A percentile compares a stretch with the other conserved stretches of the same genome.
Conservation (phyloP, 2,888 invertebrate species). For the Argyresthia goedartella region DNA sequence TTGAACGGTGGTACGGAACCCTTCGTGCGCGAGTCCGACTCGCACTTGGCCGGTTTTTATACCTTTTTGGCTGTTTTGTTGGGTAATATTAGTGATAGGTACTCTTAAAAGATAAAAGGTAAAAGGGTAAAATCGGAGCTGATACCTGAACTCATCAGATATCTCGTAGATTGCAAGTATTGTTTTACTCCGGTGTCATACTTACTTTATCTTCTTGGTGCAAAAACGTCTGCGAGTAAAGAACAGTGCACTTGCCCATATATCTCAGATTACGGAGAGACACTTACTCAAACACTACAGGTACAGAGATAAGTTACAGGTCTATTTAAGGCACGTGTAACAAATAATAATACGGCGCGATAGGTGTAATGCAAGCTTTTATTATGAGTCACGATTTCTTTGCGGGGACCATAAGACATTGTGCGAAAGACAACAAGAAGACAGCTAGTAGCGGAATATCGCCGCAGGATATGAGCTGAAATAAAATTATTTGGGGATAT, state of each 20-base stretch:
- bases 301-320: constrained; percentile 17
- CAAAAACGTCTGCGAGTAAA: constrained; percentile 7
- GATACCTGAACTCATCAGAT: neutral
- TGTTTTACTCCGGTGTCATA: constrained; percentile 1
- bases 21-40: too few species aligned
- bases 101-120: neutral
- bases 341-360: constrained; percentile 1
- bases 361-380: neutral
- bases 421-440: too few species aligned
- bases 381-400: constrained; percentile 1
- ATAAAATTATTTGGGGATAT: too few species aligned
- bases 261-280: constrained; percentile 28
- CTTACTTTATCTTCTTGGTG: constrained; percentile 2
- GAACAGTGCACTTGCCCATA: constrained; percentile 19
- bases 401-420: neutral
- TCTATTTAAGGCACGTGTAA: constrained; percentile 6
- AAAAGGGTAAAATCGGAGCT: neutral
- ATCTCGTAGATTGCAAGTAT: neutral
- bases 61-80: too few species aligned
- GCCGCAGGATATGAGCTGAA: too few species aligned
- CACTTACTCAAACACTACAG: constrained; percentile 28
- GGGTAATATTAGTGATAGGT: too few species aligned
- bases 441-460: too few species aligned
- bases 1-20: too few species aligned
- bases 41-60: too few species aligned